A percentile compares a stretch with the other conserved stretches of the same genome.
Conservation (phyloP, 2,113 vertebrate genomes). For the Capreolus pygargus region DNA sequence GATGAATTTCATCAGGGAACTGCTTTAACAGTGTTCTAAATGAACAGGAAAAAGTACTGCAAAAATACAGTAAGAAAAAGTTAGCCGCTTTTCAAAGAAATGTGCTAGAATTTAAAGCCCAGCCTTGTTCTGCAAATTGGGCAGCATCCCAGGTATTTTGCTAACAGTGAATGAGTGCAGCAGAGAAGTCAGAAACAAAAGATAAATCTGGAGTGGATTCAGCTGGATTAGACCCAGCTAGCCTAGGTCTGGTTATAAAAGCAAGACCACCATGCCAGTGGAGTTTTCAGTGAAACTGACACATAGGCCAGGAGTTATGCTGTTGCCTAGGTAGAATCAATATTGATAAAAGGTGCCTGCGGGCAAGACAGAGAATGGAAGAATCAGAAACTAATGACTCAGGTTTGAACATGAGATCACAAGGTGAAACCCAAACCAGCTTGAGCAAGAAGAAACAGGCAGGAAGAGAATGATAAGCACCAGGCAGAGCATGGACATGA, state of each 20-base stretch:
- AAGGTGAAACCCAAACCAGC: not conserved
- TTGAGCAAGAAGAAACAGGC: not conserved
- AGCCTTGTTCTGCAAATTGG: not conserved
- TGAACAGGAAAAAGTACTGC: constrained; percentile 35
- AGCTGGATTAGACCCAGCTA: not conserved
- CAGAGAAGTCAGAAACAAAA: not conserved
- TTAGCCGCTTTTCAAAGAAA: not conserved
- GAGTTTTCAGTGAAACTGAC: not conserved
- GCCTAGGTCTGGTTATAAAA: not conserved
- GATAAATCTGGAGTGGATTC: not conserved
- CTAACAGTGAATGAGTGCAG: not conserved
- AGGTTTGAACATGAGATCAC: not conserved
- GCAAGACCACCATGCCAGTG: not conserved
- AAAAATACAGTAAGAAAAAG: not conserved
- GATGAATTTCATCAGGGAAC: constrained; percentile 29
- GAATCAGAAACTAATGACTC: not conserved
- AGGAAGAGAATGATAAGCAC: not conserved
- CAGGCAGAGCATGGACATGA: not conserved
- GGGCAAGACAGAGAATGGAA: not conserved
- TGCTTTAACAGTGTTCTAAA: constrained; percentile 15
- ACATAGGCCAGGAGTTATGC: not conserved
- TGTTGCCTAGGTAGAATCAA: not conserved
- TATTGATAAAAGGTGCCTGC: not conserved
- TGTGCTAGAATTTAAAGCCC: not conserved
- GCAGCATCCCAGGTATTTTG: not conserved